Evolutionary conservation across 1,140 invertebrate genomes (phyloP), one percentile per base, ranked within the genome.

Genomic region (Sipha flava): DNA sequence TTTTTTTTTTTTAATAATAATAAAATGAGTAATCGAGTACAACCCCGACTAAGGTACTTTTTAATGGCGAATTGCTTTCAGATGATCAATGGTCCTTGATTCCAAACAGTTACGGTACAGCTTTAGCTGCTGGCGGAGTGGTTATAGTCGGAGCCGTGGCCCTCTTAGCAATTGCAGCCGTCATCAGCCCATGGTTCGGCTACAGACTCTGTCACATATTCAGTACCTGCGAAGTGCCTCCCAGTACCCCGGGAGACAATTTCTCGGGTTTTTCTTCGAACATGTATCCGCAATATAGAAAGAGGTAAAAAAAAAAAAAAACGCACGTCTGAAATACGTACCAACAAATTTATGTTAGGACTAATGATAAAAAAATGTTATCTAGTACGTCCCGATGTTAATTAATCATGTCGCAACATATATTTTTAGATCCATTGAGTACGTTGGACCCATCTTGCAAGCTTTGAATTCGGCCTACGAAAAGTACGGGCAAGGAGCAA

Each of bases 391-490:
- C n/a, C n/a, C n/a, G n/a, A n/a, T n/a, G n/a, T n/a, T n/a, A n/a
- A n/a, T n/a, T n/a, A n/a, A n/a, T n/a, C 43, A 45, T 45, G 14
- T 45, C 21, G 16, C 21, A 12, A 16, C 21, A 26, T 34, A n/a
- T 45, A 31, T 70, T 77, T 82, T 23, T 16, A 83, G 83, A 68
- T 83, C 83, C 14, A 45, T 83, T 47, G 83, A 83, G 66, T 83
- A 83, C 79, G 72, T 83, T 21, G 82, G 82, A 37, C 83, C 83
- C 2, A 82, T 83, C 21, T 52, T 83, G 59, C 81, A 82, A 57
- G 81, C 81, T 0, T 59, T 83, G 68, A 81, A 80, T 37, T 70
- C 80, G 9, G 83, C 83, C 10, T 83, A 83, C 29, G 82, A 83
- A 12, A 83, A 83, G 45, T 83, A 83, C 80, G 82, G 79, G 10